Evolutionary conservation across 2,797 vertebrate species (phyloP), one percentile per base, ranked within the genome.

Genomic region (Telmatherina bonti): DNA sequence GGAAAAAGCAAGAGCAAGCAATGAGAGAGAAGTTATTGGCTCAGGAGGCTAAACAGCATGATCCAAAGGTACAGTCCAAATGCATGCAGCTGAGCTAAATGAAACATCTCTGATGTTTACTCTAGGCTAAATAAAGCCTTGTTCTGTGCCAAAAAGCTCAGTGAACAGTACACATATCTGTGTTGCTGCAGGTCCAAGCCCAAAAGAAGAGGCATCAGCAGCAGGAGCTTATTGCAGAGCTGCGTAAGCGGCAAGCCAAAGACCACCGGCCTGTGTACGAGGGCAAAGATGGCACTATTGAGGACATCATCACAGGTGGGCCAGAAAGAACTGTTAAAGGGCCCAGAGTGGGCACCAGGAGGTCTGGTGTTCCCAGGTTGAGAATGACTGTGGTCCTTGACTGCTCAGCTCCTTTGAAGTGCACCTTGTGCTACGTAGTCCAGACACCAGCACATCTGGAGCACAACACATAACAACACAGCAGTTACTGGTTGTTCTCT

Each of bases 281-380:
- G 92, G 97, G 97, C 86, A 99, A 99, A 86, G 98, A 99, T 0
- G 98, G 98, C 78, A 96, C 97, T 83, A 98, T 99, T 24, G 98
- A 99, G 85, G 98, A 99, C 93, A 99, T 99, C 86, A 99, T 99
- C 90, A 99, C 97, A 80, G 98, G 97, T 97, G 93, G 93, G 94
- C 75, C 83, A 75, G 82, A 76, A 76, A 78, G 73, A 72, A 62
- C 75, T 56, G 29, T 65, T 4, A 73, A 70, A 65, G 47, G 65
- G 57, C 75, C 53, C 62, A 64, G 12, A 0, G 76, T 61, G 79
- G 90, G 78, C 1, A 27, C 62, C 72, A 33, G 82, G 58, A 77
- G 70, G 71, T 52, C 68, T 2, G 13, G 78, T 30, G 49, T 56
- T 41, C 85, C 69, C 76, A 75, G 79, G 81, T 68, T 89, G 20